These are phyloP conservation scores for Pseudorhombus dupliciocellatus DNA, from an alignment of 2,113 vertebrate genomes.

Conservation along the genomic window DNA sequence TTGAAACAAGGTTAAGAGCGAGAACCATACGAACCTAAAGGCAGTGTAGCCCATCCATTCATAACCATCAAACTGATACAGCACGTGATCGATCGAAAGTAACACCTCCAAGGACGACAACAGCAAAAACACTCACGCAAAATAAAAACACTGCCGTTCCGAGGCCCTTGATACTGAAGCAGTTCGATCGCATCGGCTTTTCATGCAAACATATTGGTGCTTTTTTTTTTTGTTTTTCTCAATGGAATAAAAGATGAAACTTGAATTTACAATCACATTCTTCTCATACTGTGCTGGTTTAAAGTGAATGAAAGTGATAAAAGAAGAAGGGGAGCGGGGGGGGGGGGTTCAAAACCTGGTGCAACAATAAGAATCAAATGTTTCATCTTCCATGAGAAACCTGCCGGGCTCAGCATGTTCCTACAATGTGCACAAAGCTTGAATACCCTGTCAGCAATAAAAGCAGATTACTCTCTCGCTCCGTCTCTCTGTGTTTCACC, in stretches of 20 bases:
- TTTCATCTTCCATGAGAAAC: conserved; percentile 57
- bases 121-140: conserved; percentile 47
- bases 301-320: conserved; percentile 58
- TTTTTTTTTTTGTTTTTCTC: conserved; percentile 57
- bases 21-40: conserved; percentile 68
- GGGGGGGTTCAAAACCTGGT: conserved; percentile 22
- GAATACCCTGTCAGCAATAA: conserved; percentile 75
- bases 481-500: conserved; percentile 53
- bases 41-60: conserved; percentile 72
- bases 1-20: conserved; percentile 72
- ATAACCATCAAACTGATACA: conserved; percentile 44
- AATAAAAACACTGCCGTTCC: conserved; percentile 58
- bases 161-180: conserved; percentile 47
- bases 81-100: conserved; percentile 28
- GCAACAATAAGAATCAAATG: conserved; percentile 31
- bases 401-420: conserved; percentile 48
- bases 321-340: not conserved
- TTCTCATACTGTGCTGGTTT: conserved; percentile 76
- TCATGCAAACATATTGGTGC: conserved; percentile 68
- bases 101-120: conserved; percentile 43
- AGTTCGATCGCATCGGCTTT: conserved; percentile 40
- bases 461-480: conserved; percentile 48
- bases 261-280: conserved; percentile 69
- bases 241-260: conserved; percentile 51
- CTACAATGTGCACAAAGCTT: conserved; percentile 69